A percentile compares a stretch with the other conserved stretches of the same genome.
Conservation (phyloP, 2,888 invertebrate species). For the Tipula vernalis region DNA sequence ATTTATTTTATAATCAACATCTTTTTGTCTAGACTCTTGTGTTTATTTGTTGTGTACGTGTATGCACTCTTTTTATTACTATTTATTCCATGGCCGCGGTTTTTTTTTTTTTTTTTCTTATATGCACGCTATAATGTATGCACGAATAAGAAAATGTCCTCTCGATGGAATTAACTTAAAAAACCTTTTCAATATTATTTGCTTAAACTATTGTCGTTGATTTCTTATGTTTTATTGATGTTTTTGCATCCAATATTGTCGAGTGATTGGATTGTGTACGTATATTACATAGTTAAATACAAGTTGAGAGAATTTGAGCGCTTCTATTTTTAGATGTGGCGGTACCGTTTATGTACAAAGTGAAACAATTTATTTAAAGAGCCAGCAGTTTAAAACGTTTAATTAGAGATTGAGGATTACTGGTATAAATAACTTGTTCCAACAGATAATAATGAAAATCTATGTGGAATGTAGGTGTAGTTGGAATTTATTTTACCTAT, state of each 20-base stretch:
- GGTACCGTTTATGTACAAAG: background rate
- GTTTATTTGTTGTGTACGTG: background rate
- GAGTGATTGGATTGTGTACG: background rate
- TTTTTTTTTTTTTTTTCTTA: background rate
- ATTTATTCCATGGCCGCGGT: background rate
- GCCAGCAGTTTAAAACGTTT: background rate
- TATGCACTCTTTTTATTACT: background rate
- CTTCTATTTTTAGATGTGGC: background rate
- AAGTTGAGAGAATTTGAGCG: background rate
- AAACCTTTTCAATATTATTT: background rate
- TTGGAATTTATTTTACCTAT: no score
- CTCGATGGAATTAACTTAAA: background rate
- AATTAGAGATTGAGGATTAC: no score
- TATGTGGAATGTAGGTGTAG: no score
- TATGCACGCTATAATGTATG: background rate
- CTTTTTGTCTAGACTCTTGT: background rate
- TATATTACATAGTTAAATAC: background rate
- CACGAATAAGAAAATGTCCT: background rate
- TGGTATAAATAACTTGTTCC: no score
- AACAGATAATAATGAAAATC: no score
- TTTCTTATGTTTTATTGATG: background rate
- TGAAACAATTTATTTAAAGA: background rate
- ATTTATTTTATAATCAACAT: background rate
- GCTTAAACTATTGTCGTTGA: background rate
- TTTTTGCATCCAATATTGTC: background rate